Base-by-base conservation (phyloP, 2,888 invertebrate species). In the Caenorhabditis sinica region DNA sequence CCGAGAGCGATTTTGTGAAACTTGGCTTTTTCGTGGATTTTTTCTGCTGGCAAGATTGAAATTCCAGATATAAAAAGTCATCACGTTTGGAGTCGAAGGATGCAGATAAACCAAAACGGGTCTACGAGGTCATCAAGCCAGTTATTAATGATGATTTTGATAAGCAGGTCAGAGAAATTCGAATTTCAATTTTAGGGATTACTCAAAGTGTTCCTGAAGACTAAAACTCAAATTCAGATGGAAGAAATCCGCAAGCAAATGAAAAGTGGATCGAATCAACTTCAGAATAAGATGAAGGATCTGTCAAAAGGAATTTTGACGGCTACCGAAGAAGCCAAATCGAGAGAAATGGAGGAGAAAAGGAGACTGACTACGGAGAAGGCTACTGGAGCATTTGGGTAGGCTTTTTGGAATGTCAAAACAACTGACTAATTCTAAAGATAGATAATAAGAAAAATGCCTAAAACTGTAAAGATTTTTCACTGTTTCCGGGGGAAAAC, bases 141-240 rank as follows among this genome's bases (percentile, higher is more conserved):
- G 91, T 90, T 4, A 82, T 91, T 49, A 89, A 91, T 65, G 92
- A 92, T 81, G 89, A 89, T 43, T 92, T 92, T 58, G 92, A 92
- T 73, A 91, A 91, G 60, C 91, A 91, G 89, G 91, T 90, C 28
- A 1, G 25, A 20, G 1, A 17, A 25, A 0, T 25, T 53, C 0
- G 25, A 36, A 36, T 36, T 4, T 36, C 9, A 36, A 4, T n/a
- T n/a, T n/a, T n/a, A n/a, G 4, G 2, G 20, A 51, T n/a, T 15
- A 51, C 13, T 25, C 15, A 25, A 13, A 25, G 20, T n/a, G n/a
- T n/a, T n/a, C n/a, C n/a, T n/a, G n/a, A n/a, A n/a, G n/a, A n/a
- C n/a, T n/a, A n/a, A 53, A 17, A 15, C 28, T 45, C 51, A 30
- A 33, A 9, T 85, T 74, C 81, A 92, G 90, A 89, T 92, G 89